A percentile compares a stretch with the other conserved stretches of the same genome.
Conservation (phyloP, 2,113 vertebrate species). For the Oncorhynchus nerka region DNA sequence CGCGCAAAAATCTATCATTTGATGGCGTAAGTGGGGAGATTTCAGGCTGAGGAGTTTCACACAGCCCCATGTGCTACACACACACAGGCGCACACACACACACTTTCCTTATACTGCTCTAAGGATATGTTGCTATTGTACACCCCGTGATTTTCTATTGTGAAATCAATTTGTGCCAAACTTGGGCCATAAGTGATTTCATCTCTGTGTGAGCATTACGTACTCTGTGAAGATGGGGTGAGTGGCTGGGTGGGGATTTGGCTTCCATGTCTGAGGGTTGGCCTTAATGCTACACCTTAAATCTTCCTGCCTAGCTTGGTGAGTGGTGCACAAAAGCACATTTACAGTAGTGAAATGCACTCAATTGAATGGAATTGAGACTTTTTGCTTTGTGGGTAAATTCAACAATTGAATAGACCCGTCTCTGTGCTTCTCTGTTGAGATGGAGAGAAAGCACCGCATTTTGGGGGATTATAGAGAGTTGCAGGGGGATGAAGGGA, state of each 20-base stretch:
- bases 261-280: background rate
- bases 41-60: background rate
- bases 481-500: conserved; percentile 52
- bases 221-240: conserved; percentile 8
- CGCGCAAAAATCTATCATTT: too few species aligned
- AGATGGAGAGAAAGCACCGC: conserved; percentile 36
- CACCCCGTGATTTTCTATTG: background rate
- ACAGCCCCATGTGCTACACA: background rate
- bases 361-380: conserved; percentile 49
- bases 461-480: conserved; percentile 55
- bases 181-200: conserved; percentile 1
- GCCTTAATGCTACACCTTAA: conserved; percentile 11
- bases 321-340: conserved; percentile 40
- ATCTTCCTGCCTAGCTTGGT: conserved; percentile 37
- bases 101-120: background rate
- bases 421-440: conserved; percentile 45
- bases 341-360: conserved; percentile 48
- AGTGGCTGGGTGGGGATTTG: conserved; percentile 22
- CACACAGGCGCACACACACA: conserved; percentile 15
- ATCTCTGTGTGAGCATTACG: background rate
- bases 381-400: conserved; percentile 56
- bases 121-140: conserved; percentile 1
- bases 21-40: too few species aligned
- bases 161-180: background rate
- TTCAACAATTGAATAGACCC: conserved; percentile 68